phyloP scores from a whole-genome alignment of 2,113 vertebrate species.

The Miniopterus natalensis region DNA sequence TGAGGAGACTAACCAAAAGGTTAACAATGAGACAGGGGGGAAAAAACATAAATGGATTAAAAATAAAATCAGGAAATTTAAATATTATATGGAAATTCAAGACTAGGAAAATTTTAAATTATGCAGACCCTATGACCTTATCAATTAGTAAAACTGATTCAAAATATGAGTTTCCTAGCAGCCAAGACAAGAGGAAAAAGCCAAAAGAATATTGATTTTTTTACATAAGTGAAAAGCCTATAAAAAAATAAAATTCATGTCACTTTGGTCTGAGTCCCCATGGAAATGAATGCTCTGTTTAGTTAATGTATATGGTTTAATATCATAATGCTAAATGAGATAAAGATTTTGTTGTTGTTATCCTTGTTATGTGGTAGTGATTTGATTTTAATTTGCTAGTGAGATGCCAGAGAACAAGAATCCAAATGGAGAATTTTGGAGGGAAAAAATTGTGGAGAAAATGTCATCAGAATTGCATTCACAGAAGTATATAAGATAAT shows the following conservation, averaged over 20 bases:
- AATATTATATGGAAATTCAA: not conserved
- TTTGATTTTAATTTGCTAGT: not conserved
- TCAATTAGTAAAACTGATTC: not conserved
- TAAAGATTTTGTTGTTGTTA: not conserved
- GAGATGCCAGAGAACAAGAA: not conserved
- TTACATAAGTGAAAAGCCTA: not conserved
- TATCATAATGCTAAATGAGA: not conserved
- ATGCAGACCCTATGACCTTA: not conserved
- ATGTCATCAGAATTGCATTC: not conserved
- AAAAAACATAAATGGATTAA: not conserved
- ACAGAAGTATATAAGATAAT: not conserved
- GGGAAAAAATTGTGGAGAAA: not conserved
- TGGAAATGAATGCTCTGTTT: not conserved
- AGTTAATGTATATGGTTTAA: not conserved
- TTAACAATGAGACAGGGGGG: not conserved
- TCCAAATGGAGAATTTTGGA: not conserved
- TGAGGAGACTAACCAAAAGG: not conserved
- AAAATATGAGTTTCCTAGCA: not conserved
- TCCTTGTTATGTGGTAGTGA: not conserved
- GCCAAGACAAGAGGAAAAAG: not conserved
- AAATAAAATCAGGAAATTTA: not conserved
- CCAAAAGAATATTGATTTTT: conserved; percentile 12
- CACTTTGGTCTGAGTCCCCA: not conserved
- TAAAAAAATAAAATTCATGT: not conserved
- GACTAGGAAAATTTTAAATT: not conserved